Evolutionary conservation across 2,113 vertebrate species (phyloP), one percentile per base, ranked within the genome.

Genomic region (Callithrix jacchus): DNA sequence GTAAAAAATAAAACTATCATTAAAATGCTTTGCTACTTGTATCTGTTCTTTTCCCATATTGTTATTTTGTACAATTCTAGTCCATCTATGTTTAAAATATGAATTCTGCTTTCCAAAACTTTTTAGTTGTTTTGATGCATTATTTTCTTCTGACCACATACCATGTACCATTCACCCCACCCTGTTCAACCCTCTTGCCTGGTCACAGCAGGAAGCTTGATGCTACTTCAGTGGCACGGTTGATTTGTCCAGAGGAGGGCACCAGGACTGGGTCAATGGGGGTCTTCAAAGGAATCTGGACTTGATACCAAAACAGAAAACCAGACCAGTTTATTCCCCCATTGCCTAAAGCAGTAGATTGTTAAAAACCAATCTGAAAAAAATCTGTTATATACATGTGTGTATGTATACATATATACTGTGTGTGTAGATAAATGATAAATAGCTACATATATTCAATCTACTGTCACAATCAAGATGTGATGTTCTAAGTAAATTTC

Each of bases 341-440:
- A 68, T 37, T 35, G 25, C 25, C 47, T 91, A 94, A 87, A 88
- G 61, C 14, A 61, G 14, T 52, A 40, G 40, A 68, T 71, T 49
- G 35, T 68, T 93, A 70, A 87, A 89, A 95, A 56, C 16, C 66
- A 76, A 87, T 56, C 42, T 87, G 68, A 40, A 94, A 82, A 93
- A 52, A 93, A 89, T 66, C 21, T 89, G 58, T 70, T 86, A 70
- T 7, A 47, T 42, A 58, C 17, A 56, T 27, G 45, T 47, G 32
- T 64, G 4, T 79, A 11, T 90, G 23, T 37, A 37, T 45, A 40
- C 27, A 35, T 82, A 66, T 2, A 52, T 5, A 79, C 27, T 77
- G 1, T 42, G 17, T 79, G 47, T 37, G 3, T n/a, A 27, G 3
- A 70, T 6, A 52, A 6, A 56, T 49, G 8, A 45, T 2, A 56